A percentile compares a stretch with the other conserved stretches of the same genome.
phyloP scores from a whole-genome alignment of 2,113 vertebrate species.

The Cichladusa arquata region DNA sequence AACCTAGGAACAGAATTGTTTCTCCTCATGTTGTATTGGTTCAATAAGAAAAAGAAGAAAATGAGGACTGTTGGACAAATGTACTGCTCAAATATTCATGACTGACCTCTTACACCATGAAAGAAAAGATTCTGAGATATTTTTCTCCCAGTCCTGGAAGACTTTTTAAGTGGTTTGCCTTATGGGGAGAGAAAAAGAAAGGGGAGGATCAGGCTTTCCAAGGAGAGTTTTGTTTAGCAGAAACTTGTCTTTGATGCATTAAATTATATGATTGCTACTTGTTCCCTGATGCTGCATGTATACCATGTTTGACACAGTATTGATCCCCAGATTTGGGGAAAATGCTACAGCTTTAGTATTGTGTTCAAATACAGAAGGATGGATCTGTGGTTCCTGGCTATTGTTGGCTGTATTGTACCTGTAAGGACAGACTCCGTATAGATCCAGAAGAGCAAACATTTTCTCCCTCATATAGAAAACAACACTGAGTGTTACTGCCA shows the following conservation, averaged over 20 bases:
- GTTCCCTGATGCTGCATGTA: slow-evolving; percentile 10
- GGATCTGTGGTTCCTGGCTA: background rate
- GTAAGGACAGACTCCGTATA: slow-evolving; percentile 1
- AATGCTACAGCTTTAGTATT: slow-evolving; percentile 22
- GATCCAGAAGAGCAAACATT: background rate
- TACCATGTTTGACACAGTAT: slow-evolving; percentile 3
- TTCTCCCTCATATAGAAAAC: slow-evolving; percentile 15
- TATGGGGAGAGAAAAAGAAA: background rate
- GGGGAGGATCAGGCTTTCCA: background rate
- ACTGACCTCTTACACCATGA: slow-evolving; percentile 4
- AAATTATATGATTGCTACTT: background rate
- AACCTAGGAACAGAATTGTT: slow-evolving; percentile 28
- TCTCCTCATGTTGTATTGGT: background rate
- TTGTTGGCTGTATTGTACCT: slow-evolving; percentile 6
- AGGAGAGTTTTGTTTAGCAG: background rate
- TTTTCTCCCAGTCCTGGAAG: background rate
- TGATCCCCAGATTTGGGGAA: background rate
- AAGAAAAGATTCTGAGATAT: slow-evolving; percentile 10
- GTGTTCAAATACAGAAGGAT: slow-evolving; percentile 9
- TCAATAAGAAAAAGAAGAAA: slow-evolving; percentile 51
- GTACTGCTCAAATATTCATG: background rate
- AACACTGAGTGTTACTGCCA: slow-evolving; percentile 2
- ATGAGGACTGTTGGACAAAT: background rate
- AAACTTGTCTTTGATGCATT: slow-evolving; percentile 26
- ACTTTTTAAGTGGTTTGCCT: background rate